Percentiles rank a stretch among this genome's conserved stretches.
phyloP scores from a whole-genome alignment of 2,888 invertebrate species.

The Scrobipalpa atriplicella region DNA sequence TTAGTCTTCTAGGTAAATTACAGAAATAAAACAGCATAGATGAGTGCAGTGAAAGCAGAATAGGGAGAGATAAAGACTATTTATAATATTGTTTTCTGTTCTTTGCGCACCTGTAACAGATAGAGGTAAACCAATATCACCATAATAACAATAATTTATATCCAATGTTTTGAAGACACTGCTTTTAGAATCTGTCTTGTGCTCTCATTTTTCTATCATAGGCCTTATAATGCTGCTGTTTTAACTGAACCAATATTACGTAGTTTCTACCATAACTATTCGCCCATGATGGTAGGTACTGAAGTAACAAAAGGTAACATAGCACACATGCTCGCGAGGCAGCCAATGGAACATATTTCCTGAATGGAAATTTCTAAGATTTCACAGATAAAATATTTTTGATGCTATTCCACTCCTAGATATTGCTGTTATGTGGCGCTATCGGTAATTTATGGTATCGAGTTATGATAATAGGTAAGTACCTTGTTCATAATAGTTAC shows the following conservation, averaged over 20 bases:
- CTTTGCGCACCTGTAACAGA: no score
- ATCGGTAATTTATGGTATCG: neutral
- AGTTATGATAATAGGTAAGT: conserved; percentile 2
- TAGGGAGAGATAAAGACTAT: no score
- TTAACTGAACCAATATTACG: no score
- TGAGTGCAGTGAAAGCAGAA: neutral
- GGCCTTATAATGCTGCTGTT: no score
- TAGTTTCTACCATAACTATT: neutral
- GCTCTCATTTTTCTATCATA: no score
- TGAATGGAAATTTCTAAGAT: conserved; percentile 14
- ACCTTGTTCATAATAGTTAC: conserved; percentile 17
- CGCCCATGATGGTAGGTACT: neutral
- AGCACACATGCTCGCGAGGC: neutral
- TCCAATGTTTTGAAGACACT: no score
- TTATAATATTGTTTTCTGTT: no score
- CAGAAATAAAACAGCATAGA: neutral
- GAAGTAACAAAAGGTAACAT: neutral
- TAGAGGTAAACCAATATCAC: no score
- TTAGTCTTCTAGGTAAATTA: neutral
- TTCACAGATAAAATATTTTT: conserved; percentile 13
- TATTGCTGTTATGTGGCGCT: conserved; percentile 10
- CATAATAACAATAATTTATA: no score
- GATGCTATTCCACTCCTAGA: conserved; percentile 3
- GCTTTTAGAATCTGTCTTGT: no score
- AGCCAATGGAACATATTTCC: conserved; percentile 19